phyloP scores from a whole-genome alignment of 2,888 invertebrate species.

The Xestoiulus laeticollis region DNA sequence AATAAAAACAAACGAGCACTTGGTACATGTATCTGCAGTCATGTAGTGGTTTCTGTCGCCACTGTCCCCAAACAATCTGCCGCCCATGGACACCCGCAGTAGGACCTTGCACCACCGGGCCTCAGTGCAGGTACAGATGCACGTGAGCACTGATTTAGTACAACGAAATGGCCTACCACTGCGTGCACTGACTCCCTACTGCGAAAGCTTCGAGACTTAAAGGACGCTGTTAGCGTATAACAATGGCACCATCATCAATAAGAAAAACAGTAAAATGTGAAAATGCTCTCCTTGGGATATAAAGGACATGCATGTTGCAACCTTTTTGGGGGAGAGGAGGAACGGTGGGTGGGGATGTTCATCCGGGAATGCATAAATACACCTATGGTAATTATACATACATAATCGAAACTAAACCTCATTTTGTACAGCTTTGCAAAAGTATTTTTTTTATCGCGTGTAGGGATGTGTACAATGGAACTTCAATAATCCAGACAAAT shows the following conservation, averaged over 20 bases:
- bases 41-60: neutral
- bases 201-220: neutral
- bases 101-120: neutral
- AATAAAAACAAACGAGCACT: neutral
- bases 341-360: neutral
- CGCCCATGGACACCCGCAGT: neutral
- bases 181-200: neutral
- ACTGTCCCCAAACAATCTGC: neutral
- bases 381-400: neutral
- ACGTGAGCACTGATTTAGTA: neutral
- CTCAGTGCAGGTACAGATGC: constrained; percentile 1
- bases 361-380: neutral
- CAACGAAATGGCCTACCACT: neutral
- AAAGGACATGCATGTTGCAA: neutral
- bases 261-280: constrained; percentile 27
- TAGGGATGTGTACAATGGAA: neutral
- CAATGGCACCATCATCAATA: constrained; percentile 11
- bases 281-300: neutral
- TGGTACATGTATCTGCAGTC: neutral
- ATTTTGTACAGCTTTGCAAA: neutral
- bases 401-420: neutral
- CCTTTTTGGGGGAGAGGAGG: neutral
- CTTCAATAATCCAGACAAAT: neutral
- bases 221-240: constrained; percentile 16
- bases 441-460: neutral